Evolutionary conservation across 1,140 invertebrate species (phyloP), one percentile per base, ranked within the genome.

Genomic region (Drosophila navojoa): DNA sequence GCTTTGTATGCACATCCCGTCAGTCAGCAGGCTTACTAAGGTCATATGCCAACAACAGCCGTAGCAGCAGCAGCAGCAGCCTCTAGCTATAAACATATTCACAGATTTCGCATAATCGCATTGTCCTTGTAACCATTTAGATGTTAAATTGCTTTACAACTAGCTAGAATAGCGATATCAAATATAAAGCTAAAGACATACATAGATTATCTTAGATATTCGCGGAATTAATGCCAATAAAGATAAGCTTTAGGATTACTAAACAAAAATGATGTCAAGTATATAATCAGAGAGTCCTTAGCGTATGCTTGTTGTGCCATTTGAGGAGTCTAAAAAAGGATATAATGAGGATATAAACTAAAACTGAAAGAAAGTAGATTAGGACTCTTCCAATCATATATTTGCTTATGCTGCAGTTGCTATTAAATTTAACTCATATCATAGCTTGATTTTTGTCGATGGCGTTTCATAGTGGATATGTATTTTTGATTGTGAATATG

Each of bases 81-180:
- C 50, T 54, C 59, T 71, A 53, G 61, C 58, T 52, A 72, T 63
- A 29, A 52, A 84, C 47, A 52, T 73, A 59, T 80, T 77, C 64
- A 84, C 76, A 60, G 68, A 71, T 62, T 77, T 76, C 52, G 49
- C 52, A 72, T 85, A 87, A 85, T 81, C 78, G 67, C 54, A 63
- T 81, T 78, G 78, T 85, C 82, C 81, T 85, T 81, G 81, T 85
- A 87, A 78, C 78, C 78, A 67, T 81, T 84, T 79, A 72, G 69
- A 40, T 63, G 53, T 74, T 74, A 86, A 76, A 77, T 71, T 66
- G 49, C 66, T 49, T 49, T 13, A 22, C 49, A 60, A 60, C 61
- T 69, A 71, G 54, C 38, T 69, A 67, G 40, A 55, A 49, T 27
- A 55, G 66, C 55, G 50, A 49, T 68, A 42, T 69, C 64, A 44